Evolutionary conservation across 2,797 vertebrate species (phyloP).

Genomic region (Peromyscus aztecus): DNA sequence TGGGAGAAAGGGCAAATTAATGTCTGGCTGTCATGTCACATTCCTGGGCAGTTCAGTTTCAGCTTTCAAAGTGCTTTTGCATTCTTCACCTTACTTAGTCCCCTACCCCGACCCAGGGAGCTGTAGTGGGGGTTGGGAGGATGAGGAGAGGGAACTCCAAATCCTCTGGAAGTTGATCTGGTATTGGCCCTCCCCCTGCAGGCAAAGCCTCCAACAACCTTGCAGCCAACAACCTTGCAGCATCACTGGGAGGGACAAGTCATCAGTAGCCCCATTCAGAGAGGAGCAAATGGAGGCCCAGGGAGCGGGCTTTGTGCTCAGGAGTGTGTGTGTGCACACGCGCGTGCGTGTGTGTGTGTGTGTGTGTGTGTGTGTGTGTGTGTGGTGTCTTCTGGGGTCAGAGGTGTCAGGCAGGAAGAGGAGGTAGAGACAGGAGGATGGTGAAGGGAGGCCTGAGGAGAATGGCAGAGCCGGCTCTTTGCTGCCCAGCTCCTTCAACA

Average conservation of each 20-base stretch:
- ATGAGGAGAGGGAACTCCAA: not conserved
- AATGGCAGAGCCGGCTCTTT: not conserved
- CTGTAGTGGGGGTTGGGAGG: not conserved
- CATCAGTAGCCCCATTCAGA: not conserved
- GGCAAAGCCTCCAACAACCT: not conserved
- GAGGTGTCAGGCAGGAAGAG: not conserved
- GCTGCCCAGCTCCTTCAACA: not conserved
- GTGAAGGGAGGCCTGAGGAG: not conserved
- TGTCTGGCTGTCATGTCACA: not conserved
- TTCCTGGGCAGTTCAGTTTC: not conserved
- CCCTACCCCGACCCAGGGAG: not conserved
- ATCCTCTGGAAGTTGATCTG: not conserved
- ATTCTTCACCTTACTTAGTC: not conserved
- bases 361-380: not conserved
- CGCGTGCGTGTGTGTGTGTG: not conserved
- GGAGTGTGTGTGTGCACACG: not conserved
- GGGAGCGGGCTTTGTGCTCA: not conserved
- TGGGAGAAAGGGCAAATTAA: constrained; percentile 35
- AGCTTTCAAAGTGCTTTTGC: constrained; percentile 53
- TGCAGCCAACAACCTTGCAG: not conserved
- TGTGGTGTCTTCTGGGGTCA: not conserved
- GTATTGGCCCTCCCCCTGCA: not conserved
- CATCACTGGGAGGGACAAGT: not conserved
- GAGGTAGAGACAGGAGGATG: not conserved
- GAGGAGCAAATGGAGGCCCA: not conserved